phyloP scores from a whole-genome alignment of 2,888 invertebrate species.

The Cylindroiulus punctatus region DNA sequence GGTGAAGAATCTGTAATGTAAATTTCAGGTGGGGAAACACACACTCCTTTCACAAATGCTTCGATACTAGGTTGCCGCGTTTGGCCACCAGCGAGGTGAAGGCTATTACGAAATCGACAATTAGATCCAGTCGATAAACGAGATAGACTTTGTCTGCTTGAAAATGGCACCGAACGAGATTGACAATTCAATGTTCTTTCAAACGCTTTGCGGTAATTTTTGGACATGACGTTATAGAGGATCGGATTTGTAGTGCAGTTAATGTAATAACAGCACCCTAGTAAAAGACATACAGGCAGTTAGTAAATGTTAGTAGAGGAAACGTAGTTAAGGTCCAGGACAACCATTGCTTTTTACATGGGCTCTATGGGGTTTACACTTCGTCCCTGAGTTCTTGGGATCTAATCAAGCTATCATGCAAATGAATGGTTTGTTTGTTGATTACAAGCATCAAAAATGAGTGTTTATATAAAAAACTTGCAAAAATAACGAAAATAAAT shows the following conservation, averaged over 20 bases:
- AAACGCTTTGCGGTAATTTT: slow-evolving; percentile 81
- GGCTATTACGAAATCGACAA: slow-evolving; percentile 12
- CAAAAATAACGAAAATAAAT: too few species aligned
- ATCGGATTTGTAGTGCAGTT: slow-evolving; percentile 86
- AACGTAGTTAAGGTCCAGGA: too few species aligned
- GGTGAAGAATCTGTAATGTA: neutral
- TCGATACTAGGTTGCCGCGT: neutral
- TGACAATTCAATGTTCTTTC: slow-evolving; percentile 72
- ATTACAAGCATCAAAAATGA: too few species aligned
- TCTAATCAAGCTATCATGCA: too few species aligned
- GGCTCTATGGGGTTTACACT: too few species aligned
- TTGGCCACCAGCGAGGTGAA: neutral
- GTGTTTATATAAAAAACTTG: too few species aligned
- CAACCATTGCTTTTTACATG: too few species aligned
- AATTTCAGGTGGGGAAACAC: neutral
- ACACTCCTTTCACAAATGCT: neutral
- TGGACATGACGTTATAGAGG: slow-evolving; percentile 84
- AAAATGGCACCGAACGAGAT: neutral
- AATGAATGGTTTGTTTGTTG: too few species aligned
- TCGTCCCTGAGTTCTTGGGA: too few species aligned
- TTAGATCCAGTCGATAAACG: neutral
- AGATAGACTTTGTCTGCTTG: neutral
- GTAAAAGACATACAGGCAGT: slow-evolving; percentile 61
- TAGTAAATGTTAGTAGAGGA: slow-evolving; percentile 44
- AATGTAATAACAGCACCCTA: slow-evolving; percentile 85